phyloP scores from a whole-genome alignment of 1,140 invertebrate species.

The Drusus annulatus region DNA sequence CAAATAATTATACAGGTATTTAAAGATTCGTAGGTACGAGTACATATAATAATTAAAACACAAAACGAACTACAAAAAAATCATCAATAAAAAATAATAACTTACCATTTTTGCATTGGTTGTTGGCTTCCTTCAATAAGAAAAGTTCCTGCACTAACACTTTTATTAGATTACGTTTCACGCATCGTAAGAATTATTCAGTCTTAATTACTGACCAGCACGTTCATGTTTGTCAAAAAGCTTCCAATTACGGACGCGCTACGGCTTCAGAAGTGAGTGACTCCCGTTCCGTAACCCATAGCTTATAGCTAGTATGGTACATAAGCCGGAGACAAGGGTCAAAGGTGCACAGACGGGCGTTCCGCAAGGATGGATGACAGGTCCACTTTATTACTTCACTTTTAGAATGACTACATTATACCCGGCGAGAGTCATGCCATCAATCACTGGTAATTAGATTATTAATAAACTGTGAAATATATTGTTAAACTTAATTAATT shows the following conservation, averaged over 20 bases:
- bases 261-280: not conserved
- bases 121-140: not conserved
- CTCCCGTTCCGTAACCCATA: not conserved
- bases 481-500: too few relatives aligned
- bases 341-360: not conserved
- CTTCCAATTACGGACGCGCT: slow-evolving; percentile 3
- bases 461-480: slow-evolving; percentile 2
- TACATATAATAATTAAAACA: too few relatives aligned
- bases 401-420: slow-evolving; percentile 3
- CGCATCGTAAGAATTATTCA: slow-evolving; percentile 14
- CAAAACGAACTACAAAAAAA: not conserved
- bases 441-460: slow-evolving; percentile 8
- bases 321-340: not conserved
- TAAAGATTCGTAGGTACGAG: too few relatives aligned
- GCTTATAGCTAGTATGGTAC: not conserved
- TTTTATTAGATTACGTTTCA: slow-evolving; percentile 15
- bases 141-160: slow-evolving; percentile 7
- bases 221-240: slow-evolving; percentile 17
- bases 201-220: slow-evolving; percentile 16
- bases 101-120: slow-evolving; percentile 30
- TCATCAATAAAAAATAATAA: not conserved
- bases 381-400: too few relatives aligned
- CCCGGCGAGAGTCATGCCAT: not conserved
- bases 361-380: too few relatives aligned
- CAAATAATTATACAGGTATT: too few relatives aligned